Base-by-base conservation (phyloP, 2,113 vertebrate species). In the Urocolius indicus region DNA sequence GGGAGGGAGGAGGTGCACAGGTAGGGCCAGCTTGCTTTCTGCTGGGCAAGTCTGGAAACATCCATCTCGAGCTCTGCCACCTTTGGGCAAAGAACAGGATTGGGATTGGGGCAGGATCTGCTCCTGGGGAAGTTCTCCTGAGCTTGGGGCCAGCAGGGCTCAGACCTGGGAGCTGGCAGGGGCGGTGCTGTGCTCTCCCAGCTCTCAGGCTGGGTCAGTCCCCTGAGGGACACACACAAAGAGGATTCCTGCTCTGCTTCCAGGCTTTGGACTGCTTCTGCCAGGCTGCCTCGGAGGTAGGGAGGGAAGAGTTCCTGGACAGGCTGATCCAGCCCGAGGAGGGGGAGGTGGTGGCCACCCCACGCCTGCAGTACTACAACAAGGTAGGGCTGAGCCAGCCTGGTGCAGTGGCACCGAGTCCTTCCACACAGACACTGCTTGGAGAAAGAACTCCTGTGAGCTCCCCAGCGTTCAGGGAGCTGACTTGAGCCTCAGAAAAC, bases 261-360 rank as follows among this genome's bases (percentile, higher is more conserved):
- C 77, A 99, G 99, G 99, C 99, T 67, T 95, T 99, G 94, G 98
- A 99, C 86, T 98, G 98, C 92, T 99, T 99, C 97, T 98, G 98
- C 91, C 98, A 99, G 81, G 99, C 99, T 17, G 99, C 98, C 0
- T 98, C 98, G 0, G 99, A 99, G 94, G 99, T 99, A 72, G 99
- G 99, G 88, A 99, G 98, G 95, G 99, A 99, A 73, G 99, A 99
- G 77, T 99, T 99, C 91, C 97, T 99, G 82, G 97, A 99, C 85
- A 98, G 97, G 61, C 96, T 99, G 92, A 98, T 99, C 4, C 87
- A 94, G 1, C 98, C 98, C 0, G 99, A 99, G 15, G 98, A 99
- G 17, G 98, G 98, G 0, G 98, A 98, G 5, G 45, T 97, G 32
- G 87, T 95, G 6, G 97, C 98, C 34, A 96, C 97, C 0, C 98